Conservation (phyloP, 2,797 vertebrate species). For the Strix occidentalis region DNA sequence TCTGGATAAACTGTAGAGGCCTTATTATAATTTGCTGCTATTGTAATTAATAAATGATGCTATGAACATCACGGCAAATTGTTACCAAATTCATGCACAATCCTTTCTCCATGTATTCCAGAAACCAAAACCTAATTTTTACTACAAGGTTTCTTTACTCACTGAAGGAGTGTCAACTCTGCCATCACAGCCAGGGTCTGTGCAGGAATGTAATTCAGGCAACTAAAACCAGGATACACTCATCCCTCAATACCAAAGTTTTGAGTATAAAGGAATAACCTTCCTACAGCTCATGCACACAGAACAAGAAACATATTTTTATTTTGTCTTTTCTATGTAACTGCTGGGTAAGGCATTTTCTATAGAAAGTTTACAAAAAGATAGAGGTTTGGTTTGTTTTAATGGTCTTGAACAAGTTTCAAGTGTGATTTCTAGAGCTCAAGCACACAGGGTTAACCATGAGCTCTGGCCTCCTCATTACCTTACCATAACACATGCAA, state of each 20-base stretch:
- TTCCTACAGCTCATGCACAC: background rate
- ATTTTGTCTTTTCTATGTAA: background rate
- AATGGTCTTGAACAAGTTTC: background rate
- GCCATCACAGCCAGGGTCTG: background rate
- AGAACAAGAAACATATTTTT: background rate
- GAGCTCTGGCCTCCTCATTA: background rate
- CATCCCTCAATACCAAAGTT: background rate
- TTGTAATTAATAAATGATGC: background rate
- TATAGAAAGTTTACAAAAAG: background rate
- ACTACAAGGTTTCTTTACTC: background rate
- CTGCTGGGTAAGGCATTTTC: background rate
- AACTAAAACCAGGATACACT: background rate
- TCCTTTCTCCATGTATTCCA: background rate
- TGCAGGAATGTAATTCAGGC: background rate
- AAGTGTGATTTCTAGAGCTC: background rate
- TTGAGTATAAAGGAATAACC: background rate
- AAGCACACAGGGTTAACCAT: background rate
- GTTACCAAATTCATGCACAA: background rate
- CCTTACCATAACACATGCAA: rapidly evolving
- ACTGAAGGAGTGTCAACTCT: background rate
- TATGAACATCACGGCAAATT: background rate
- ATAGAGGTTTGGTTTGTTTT: background rate
- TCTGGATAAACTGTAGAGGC: background rate
- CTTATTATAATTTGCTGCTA: background rate
- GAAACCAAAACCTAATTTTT: background rate